A percentile compares a stretch with the other conserved stretches of the same genome.
Evolutionary conservation across 2,113 vertebrate genomes (phyloP).

Genomic region (Cromileptes altivelis): DNA sequence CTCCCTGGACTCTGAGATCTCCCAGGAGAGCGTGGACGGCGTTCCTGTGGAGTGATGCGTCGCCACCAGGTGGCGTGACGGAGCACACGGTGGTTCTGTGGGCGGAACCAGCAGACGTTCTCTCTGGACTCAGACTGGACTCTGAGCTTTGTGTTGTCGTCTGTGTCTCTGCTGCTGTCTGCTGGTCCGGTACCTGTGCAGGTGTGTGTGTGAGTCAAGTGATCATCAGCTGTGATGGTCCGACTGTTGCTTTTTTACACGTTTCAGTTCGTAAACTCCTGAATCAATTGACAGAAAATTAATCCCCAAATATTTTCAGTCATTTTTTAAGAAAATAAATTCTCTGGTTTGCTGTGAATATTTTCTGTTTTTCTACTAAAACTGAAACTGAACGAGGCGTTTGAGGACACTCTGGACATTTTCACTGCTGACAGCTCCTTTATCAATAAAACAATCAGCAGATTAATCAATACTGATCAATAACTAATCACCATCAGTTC

Average conservation of each 20-base stretch:
- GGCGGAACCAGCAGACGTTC: too few species aligned
- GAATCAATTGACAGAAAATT: not conserved
- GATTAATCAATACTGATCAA: not conserved
- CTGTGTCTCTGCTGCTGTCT: not conserved
- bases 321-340: not conserved
- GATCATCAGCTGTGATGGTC: not conserved
- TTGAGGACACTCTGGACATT: not conserved
- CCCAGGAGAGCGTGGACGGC: slow-evolving; percentile 90
- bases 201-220: slow-evolving; percentile 36
- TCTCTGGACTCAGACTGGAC: not conserved
- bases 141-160: not conserved
- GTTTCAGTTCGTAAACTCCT: not conserved
- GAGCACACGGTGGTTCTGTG: not conserved
- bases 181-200: slow-evolving; percentile 45
- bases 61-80: too few species aligned
- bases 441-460: not conserved
- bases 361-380: not conserved
- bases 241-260: too few species aligned
- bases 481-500: too few species aligned
- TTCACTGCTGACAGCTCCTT: not conserved
- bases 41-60: slow-evolving; percentile 88
- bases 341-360: not conserved
- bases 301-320: not conserved
- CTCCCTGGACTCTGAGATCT: slow-evolving; percentile 90
- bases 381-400: not conserved